Conservation (phyloP, 2,797 vertebrate species). For the Channallabes apus region DNA sequence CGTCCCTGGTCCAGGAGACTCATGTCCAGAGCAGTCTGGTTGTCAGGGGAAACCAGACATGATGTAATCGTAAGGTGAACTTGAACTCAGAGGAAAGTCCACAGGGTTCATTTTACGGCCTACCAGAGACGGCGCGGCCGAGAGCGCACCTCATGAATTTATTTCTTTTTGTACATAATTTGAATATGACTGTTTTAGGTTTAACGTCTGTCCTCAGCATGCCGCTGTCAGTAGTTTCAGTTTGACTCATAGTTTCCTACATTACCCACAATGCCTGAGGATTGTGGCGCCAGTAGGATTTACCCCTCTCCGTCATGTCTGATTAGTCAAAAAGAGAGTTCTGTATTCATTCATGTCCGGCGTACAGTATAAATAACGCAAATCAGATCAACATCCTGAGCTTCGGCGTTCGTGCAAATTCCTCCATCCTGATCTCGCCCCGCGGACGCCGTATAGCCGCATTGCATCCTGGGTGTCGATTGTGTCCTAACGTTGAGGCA, state of each 20-base stretch:
- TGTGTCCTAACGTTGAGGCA: background rate
- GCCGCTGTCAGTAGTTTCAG: background rate
- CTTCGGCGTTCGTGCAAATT: background rate
- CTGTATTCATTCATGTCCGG: background rate
- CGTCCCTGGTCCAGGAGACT: conserved; percentile 53
- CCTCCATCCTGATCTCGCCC: background rate
- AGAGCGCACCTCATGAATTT: background rate
- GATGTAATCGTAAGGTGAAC: conserved; percentile 76
- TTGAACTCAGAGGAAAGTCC: conserved; percentile 67
- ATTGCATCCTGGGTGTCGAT: background rate
- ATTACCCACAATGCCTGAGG: background rate
- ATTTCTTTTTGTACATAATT: background rate
- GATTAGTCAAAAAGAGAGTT: no score
- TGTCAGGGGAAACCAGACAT: conserved; percentile 83
- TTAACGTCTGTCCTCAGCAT: background rate
- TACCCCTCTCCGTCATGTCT: no score
- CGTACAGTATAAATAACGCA: background rate
- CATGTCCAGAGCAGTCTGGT: conserved; percentile 76
- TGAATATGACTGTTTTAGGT: background rate
- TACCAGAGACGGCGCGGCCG: background rate
- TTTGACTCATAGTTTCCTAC: background rate
- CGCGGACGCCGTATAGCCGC: background rate
- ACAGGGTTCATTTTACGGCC: conserved; percentile 47
- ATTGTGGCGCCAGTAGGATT: background rate
- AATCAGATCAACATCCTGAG: background rate